Percentiles rank a stretch among this genome's conserved stretches.
Conservation (phyloP, 2,797 vertebrate genomes). For the Synaphobranchus kaupii region DNA sequence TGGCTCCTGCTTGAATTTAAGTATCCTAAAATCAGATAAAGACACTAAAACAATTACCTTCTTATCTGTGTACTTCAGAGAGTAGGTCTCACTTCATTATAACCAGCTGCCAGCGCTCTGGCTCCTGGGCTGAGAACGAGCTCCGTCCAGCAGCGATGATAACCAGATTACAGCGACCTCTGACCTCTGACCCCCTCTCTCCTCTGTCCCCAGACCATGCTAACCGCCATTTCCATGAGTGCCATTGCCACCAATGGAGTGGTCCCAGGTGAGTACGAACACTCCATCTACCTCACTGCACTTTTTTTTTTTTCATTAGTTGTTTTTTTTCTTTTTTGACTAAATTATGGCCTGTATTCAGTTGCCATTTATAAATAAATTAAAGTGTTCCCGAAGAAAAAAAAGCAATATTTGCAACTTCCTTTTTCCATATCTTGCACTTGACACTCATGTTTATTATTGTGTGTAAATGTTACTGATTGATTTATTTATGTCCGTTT, state of each 20-base stretch:
- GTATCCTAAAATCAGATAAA: slow-evolving; percentile 68
- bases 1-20: slow-evolving; percentile 53
- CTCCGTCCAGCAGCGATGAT: slow-evolving; percentile 55
- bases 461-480: neutral
- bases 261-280: slow-evolving; percentile 87
- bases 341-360: neutral
- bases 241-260: slow-evolving; percentile 98
- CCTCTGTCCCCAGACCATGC: slow-evolving; percentile 85
- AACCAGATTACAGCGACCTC: slow-evolving; percentile 56
- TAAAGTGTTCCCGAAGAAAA: too few species aligned
- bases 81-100: slow-evolving; percentile 68
- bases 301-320: too few species aligned
- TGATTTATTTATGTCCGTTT: neutral
- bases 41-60: slow-evolving; percentile 74
- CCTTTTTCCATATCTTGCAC: neutral
- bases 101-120: slow-evolving; percentile 54
- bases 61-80: slow-evolving; percentile 70
- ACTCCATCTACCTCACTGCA: neutral
- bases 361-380: neutral
- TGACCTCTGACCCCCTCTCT: slow-evolving; percentile 44
- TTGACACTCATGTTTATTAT: neutral
- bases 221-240: slow-evolving; percentile 99
- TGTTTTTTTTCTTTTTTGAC: too few species aligned
- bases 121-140: slow-evolving; percentile 32
- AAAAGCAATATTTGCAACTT: too few species aligned